Evolutionary conservation across 2,888 invertebrate genomes (phyloP), one percentile per base, ranked within the genome.

Genomic region (Chrysolina americana): DNA sequence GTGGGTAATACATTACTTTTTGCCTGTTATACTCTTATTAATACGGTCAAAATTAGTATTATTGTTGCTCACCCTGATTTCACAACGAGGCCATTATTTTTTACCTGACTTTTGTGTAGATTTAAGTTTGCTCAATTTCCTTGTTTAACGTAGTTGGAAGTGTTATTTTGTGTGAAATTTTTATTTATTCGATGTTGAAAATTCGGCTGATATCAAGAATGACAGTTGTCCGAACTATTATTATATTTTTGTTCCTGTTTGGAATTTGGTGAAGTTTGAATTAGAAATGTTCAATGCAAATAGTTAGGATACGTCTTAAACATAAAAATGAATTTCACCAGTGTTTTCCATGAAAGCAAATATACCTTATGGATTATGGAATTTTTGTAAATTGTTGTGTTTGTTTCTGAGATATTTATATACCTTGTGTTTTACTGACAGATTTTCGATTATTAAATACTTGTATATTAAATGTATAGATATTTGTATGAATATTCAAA

Each of bases 261-360:
- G 80, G 81, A 80, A 81, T 78, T 75, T 73, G 76, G 76, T 81
- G 76, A 77, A 78, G 76, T 80, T 79, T 78, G 70, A 75, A 73
- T 80, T 79, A 71, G 59, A 47, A 53, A 73, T 64, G 44, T 70
- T 78, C 76, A 77, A 80, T 78, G 79, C 78, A 80, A 79, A 53
- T 73, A 76, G 65, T 74, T 74, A 77, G 64, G 65, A 64, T 71
- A 71, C 65, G 65, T 68, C 65, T 48, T 44, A 65, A 64, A 64
- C 50, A 28, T 59, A 65, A 68, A 78, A 77, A 71, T 75, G 78
- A 79, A 79, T 81, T 83, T 81, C 79, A 81, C 75, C 80, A 77
- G 73, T 84, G 84, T 83, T 84, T 84, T 84, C 84, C 80, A 74
- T 84, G 84, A 84, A 84, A 84, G 82, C 83, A 81, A 79, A 78